A percentile compares a stretch with the other conserved stretches of the same genome.
Conservation (phyloP, 2,888 invertebrate species). For the Taphrorychus bicolor region DNA sequence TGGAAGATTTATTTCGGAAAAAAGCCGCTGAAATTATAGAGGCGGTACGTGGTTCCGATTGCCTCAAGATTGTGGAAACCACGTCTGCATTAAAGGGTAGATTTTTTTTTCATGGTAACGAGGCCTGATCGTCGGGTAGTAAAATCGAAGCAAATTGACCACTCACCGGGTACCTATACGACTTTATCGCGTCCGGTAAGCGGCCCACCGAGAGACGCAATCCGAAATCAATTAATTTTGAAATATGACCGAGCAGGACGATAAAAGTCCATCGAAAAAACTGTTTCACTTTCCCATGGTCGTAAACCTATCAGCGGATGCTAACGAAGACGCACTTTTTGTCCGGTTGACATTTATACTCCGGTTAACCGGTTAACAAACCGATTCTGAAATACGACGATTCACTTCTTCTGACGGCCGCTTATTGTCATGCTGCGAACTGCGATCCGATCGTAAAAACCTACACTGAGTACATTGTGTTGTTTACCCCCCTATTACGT, state of each 20-base stretch:
- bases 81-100: too few relatives aligned
- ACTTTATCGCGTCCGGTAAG: not conserved
- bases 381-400: constrained; percentile 31
- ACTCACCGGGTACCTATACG: not conserved
- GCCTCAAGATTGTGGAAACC: not conserved
- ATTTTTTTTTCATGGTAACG: not conserved
- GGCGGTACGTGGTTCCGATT: not conserved
- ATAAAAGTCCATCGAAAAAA: constrained; percentile 16
- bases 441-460: constrained; percentile 3
- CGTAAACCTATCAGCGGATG: constrained; percentile 35
- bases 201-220: not conserved
- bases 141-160: not conserved
- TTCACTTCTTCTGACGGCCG: constrained; percentile 15
- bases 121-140: not conserved
- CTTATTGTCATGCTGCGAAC: constrained; percentile 8
- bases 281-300: constrained; percentile 30
- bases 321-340: constrained; percentile 39
- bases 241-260: constrained; percentile 9
- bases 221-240: constrained; percentile 18
- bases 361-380: constrained; percentile 32
- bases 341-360: constrained; percentile 36
- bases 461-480: too few relatives aligned
- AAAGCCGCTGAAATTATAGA: not conserved
- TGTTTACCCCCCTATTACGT: too few relatives aligned
- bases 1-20: constrained; percentile 2